Conservation (phyloP, 2,888 invertebrate genomes). For the Idaea straminata region DNA sequence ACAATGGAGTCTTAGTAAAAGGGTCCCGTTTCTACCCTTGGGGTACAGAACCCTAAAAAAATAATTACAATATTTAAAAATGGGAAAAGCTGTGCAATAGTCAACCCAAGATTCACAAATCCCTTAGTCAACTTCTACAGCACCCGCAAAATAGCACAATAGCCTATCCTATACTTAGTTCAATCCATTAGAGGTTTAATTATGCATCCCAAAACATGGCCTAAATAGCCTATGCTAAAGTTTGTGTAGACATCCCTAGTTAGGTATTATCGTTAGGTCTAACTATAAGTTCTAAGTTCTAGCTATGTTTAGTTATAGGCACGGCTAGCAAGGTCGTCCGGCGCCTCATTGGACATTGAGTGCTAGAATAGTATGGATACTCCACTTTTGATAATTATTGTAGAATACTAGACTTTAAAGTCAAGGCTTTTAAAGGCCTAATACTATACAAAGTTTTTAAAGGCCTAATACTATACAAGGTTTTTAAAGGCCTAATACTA, state of each 20-base stretch:
- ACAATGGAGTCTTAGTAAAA: too few relatives aligned
- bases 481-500: background rate
- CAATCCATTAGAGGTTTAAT: conserved; percentile 17
- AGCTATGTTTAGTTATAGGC: conserved; percentile 54
- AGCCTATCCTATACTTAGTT: conserved; percentile 4
- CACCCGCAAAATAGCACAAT: background rate
- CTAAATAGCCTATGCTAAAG: conserved; percentile 16
- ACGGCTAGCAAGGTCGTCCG: conserved; percentile 67
- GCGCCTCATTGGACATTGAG: conserved; percentile 69
- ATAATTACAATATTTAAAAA: too few relatives aligned
- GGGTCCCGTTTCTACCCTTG: too few relatives aligned
- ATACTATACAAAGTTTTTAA: background rate
- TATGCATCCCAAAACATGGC: conserved; percentile 23
- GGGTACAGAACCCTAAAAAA: too few relatives aligned
- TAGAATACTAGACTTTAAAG: background rate
- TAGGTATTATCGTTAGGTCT: conserved; percentile 16
- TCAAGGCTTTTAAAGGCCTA: background rate
- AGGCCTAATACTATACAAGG: background rate
- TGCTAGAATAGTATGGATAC: conserved; percentile 50
- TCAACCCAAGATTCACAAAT: too few relatives aligned
- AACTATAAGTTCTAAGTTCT: conserved; percentile 30
- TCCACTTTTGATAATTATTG: conserved; percentile 8
- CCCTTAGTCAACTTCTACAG: too few relatives aligned
- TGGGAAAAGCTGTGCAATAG: too few relatives aligned
- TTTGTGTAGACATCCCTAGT: conserved; percentile 11